Base-by-base conservation (phyloP, 2,888 invertebrate genomes). In the Eremobia ochroleuca region DNA sequence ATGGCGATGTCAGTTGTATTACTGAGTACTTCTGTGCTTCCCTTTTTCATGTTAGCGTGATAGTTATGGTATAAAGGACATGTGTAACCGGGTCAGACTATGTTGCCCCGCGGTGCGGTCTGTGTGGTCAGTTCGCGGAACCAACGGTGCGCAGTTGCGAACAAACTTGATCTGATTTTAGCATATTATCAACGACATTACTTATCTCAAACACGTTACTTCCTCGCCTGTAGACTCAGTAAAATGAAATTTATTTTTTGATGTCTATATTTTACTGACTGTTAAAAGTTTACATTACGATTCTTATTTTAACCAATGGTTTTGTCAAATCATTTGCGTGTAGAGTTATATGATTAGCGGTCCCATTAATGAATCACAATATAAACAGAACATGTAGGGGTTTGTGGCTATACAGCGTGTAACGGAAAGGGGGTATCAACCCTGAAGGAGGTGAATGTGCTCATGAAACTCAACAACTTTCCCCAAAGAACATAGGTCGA, bases 61-160 rank as follows among this genome's bases (percentile, higher is more conserved):
- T 37, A 58, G 15, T 61, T 37, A 61, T 55, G 43, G 5, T 66
- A 59, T 58, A 67, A 71, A 76, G 76, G 69, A 76, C 37, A 61
- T 28, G 75, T 65, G 52, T n/a, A 87, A 76, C 77, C 73, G 65
- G 87, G 80, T 79, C 82, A 79, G 28, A 68, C 78, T 80, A 82
- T 77, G 73, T 69, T 62, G 64, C 58, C 72, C 71, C 59, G 73
- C 67, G 72, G 75, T 37, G 64, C 79, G 67, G 43, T 68, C 74
- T 73, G 88, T 79, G 89, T 79, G 88, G 89, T 66, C 87, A 76
- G 40, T 87, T 89, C 88, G 72, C 65, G 67, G 88, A 88, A 89
- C 70, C 85, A 88, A 86, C 88, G 88, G 88, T 79, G 67, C 71
- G 40, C 68, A 73, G 73, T 49, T 11, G 65, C 55, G 76, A 74